Evolutionary conservation across 1,140 invertebrate genomes (phyloP), one percentile per base, ranked within the genome.

Genomic region (Muscidifurax raptorellus): DNA sequence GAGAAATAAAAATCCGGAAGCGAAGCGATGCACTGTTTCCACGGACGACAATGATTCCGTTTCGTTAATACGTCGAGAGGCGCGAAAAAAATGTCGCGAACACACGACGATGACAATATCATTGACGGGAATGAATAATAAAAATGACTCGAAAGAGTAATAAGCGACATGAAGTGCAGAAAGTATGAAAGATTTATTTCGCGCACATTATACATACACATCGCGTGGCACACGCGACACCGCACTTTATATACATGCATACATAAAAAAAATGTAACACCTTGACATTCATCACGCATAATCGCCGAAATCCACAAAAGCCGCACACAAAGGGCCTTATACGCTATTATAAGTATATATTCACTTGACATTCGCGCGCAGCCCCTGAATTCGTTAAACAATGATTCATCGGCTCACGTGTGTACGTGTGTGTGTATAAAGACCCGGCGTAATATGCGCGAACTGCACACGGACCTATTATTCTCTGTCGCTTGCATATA

Each of bases 371-470:
- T 79, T 80, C 76, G 69, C 28, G 64, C 83, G 85, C 85, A 59
- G 44, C 7, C 10, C 76, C 76, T 78, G 86, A 87, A 87, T 89
- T 86, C 83, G 86, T 89, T 87, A 85, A 86, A 87, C 77, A 82
- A 85, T 86, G 85, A 88, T 87, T 87, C 86, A 86, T 85, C 69
- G 77, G 74, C 44, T 82, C 85, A 80, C 71, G 84, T 77, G 85
- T 79, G 44, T 82, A 80, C 74, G 85, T 79, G 44, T 82, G 78
- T 87, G 79, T 83, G 86, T 25, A 30, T 25, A 71, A 6, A 40
- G 7, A 12, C 6, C 1, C 7, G 36, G 9, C 36, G 10, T 71
- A 28, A 13, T 71, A n/a, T n/a, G 67, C 28, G 13, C 28, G 67
- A n/a, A 13, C 59, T 71, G n/a, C 28, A 28, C 9, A 13, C 67